Conservation (phyloP, 2,113 vertebrate genomes). For the Coregonus clupeaformis region DNA sequence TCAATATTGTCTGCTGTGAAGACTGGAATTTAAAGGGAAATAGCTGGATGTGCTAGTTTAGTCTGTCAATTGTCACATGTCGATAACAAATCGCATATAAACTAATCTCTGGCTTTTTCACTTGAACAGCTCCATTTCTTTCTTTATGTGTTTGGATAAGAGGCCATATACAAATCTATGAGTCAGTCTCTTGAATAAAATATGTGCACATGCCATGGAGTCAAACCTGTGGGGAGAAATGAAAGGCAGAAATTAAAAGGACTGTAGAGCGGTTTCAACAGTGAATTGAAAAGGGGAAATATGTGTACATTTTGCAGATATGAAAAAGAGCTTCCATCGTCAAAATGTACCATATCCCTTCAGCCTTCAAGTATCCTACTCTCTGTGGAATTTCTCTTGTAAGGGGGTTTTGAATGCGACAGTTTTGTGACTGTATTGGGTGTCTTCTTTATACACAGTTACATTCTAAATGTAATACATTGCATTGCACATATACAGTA, state of each 20-base stretch:
- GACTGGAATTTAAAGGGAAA: slow-evolving; percentile 30
- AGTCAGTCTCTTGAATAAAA: slow-evolving; percentile 54
- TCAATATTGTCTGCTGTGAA: slow-evolving; percentile 30
- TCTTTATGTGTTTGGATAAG: slow-evolving; percentile 56
- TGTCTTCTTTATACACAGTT: neutral
- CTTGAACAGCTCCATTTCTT: slow-evolving; percentile 50
- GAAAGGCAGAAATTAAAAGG: slow-evolving; percentile 18
- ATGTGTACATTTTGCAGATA: neutral
- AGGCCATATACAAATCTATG: slow-evolving; percentile 30
- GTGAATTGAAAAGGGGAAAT: neutral
- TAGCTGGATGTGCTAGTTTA: slow-evolving; percentile 48
- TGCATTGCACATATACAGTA: no score
- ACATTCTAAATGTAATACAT: no score
- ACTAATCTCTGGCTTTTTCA: slow-evolving; percentile 10
- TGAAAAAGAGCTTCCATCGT: neutral
- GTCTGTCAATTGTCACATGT: slow-evolving; percentile 43
- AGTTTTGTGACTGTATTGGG: neutral
- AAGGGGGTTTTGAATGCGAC: neutral
- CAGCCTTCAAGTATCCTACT: no score
- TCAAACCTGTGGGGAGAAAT: slow-evolving; percentile 23
- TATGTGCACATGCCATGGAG: slow-evolving; percentile 50
- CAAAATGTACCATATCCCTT: neutral
- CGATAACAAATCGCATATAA: slow-evolving; percentile 42
- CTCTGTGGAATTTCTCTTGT: neutral
- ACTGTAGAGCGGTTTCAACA: slow-evolving; percentile 6